Evolutionary conservation across 2,113 vertebrate genomes (phyloP), one percentile per base, ranked within the genome.

Genomic region (Ageneiosus marmoratus): DNA sequence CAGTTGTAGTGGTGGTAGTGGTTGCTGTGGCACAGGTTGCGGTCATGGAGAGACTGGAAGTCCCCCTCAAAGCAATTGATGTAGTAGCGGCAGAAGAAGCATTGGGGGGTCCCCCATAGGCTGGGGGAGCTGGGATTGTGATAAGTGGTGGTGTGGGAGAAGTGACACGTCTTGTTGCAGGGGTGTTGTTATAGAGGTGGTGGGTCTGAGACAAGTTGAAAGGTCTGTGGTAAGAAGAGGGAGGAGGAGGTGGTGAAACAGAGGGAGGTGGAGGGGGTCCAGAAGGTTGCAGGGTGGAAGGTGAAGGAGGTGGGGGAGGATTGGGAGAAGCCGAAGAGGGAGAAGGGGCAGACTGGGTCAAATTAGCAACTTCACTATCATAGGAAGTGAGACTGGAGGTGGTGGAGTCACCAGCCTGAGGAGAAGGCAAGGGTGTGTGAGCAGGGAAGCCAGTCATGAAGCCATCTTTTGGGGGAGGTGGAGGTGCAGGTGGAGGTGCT

Each of bases 331-430:
- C 90, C 27, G 92, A 86, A 10, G 92, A 93, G 3, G 94, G 94
- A 0, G 94, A 94, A 1, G 85, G 92, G 29, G 90, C 92, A 0
- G 95, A 95, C 88, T 96, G 96, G 60, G 96, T 97, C 80, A 97
- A 89, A 44, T 96, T 96, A 34, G 96, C 96, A 83, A 97, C 96
- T 89, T 97, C 96, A 3, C 96, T 97, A 90, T 97, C 96, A 2
- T 97, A 97, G 18, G 96, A 96, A 0, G 96, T 97, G 83, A 97
- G 93, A 91, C 96, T 97, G 48, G 96, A 97, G 5, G 96, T 92
- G 0, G 96, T 96, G 84, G 96, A 97, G 91, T 97, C 96, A 41
- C 95, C 93, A 5, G 96, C 87, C 84, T 96, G 93, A 0, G 95
- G 94, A 2, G 94, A 94, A 24, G 94, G 91, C 46, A 91, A 88